A percentile compares a stretch with the other conserved stretches of the same genome.
phyloP scores from a whole-genome alignment of 35 echinoderm and acorn worm species.

The Acanthaster planci region DNA sequence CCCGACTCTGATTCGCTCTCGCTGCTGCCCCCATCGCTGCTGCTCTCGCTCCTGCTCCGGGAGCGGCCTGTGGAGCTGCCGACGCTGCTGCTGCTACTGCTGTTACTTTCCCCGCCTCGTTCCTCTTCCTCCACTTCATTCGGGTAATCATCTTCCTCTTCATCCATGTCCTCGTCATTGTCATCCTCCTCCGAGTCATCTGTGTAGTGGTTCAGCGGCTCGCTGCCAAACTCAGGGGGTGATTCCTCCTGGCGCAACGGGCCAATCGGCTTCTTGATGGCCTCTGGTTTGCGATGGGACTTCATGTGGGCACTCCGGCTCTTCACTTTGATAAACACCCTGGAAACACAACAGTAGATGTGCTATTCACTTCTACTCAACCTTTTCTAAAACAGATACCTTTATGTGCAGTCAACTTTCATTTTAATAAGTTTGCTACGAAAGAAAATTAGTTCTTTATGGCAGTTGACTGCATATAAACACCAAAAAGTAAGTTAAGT shows the following conservation, averaged over 20 bases:
- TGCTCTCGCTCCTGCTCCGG: conserved; percentile 28
- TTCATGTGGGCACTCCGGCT: conserved; percentile 99
- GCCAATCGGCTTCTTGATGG: conserved; percentile 9
- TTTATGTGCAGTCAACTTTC: no score
- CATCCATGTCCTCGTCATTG: conserved; percentile 24
- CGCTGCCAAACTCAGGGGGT: not conserved
- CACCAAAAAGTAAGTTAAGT: no score
- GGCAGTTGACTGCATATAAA: no score
- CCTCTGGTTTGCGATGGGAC: conserved; percentile 66
- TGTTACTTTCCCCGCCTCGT: not conserved
- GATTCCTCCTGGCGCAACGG: not conserved
- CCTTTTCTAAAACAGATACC: no score
- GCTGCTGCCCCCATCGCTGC: conserved; percentile 38
- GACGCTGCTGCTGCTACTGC: not conserved
- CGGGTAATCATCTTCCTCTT: not conserved
- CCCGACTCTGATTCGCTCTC: conserved; percentile 57
- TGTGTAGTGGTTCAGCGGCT: not conserved
- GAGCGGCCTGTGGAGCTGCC: not conserved
- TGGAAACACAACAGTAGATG: conserved; percentile 15
- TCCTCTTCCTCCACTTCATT: not conserved
- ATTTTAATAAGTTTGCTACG: no score
- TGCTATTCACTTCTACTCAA: not conserved
- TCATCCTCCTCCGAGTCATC: not conserved
- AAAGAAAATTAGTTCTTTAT: no score
- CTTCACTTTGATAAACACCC: conserved; percentile 87